phyloP scores from a whole-genome alignment of 2,888 invertebrate species.

The Ischnus inquisitorius region DNA sequence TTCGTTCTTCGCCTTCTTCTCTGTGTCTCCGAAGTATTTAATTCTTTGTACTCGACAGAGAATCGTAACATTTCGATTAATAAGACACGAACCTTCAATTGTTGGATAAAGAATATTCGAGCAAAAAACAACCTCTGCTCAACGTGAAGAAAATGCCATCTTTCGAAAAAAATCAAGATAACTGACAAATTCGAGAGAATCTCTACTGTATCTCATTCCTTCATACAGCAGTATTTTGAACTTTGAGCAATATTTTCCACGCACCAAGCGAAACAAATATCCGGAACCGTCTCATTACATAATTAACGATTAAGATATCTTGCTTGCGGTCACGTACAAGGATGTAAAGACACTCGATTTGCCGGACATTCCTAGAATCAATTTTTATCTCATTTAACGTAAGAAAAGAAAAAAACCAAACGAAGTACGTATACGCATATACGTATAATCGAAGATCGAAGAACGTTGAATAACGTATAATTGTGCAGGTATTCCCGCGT shows the following conservation, averaged over 20 bases:
- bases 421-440: conserved; percentile 16
- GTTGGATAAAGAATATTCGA: conserved; percentile 15
- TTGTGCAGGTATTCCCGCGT: conserved; percentile 61
- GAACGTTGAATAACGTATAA: conserved; percentile 57
- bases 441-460: conserved; percentile 12
- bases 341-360: conserved; percentile 13
- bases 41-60: conserved; percentile 66
- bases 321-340: conserved; percentile 51
- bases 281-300: not conserved
- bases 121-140: conserved; percentile 18
- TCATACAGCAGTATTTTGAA: not conserved
- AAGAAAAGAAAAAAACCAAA: not conserved
- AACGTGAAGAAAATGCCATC: not conserved
- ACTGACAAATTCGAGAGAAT: too few species aligned
- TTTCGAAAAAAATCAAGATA: too few species aligned
- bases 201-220: not conserved
- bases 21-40: conserved; percentile 35
- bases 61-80: conserved; percentile 65
- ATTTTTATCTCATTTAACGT: conserved; percentile 12
- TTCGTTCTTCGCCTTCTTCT: conserved; percentile 29
- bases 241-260: not conserved
- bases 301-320: conserved; percentile 43
- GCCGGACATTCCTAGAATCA: conserved; percentile 42
- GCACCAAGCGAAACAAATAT: conserved; percentile 5
- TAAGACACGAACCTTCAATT: conserved; percentile 8